phyloP scores from a whole-genome alignment of 2,797 vertebrate species.

The Pristis pectinata region DNA sequence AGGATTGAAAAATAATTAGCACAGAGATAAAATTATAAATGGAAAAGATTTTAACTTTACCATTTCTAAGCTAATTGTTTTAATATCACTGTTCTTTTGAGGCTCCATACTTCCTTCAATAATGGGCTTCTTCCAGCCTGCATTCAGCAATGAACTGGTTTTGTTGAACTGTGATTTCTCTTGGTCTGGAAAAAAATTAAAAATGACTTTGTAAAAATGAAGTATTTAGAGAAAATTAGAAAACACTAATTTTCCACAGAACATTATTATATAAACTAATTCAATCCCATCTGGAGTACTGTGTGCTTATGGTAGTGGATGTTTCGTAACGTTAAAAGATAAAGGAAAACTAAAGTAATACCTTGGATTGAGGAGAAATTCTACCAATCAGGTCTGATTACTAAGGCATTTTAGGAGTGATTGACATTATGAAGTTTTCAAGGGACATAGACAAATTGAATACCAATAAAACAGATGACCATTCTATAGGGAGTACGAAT shows the following conservation, averaged over 20 bases:
- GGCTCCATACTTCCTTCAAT: not conserved
- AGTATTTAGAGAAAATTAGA: not conserved
- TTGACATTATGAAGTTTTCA: not conserved
- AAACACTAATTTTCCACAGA: not conserved
- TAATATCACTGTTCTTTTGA: not conserved
- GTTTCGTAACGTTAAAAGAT: not conserved
- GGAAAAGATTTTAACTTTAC: not conserved
- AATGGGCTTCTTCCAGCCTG: not conserved
- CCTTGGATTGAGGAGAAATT: not conserved
- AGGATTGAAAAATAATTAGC: not conserved
- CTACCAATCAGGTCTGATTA: not conserved
- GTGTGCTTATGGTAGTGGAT: not conserved
- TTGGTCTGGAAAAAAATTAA: constrained; percentile 1
- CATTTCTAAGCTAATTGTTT: not conserved
- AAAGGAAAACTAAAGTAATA: not conserved
- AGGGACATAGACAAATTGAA: not conserved
- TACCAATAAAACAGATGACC: not conserved
- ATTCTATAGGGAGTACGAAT: not conserved
- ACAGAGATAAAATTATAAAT: not conserved
- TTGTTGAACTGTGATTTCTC: not conserved
- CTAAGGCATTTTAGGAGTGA: not conserved
- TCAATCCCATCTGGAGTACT: not conserved
- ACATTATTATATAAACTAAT: not conserved
- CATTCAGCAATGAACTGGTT: not conserved
- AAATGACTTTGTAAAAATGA: not conserved